Base-by-base conservation (phyloP, 2,797 vertebrate genomes). In the Hypotaenidia okinawae region DNA sequence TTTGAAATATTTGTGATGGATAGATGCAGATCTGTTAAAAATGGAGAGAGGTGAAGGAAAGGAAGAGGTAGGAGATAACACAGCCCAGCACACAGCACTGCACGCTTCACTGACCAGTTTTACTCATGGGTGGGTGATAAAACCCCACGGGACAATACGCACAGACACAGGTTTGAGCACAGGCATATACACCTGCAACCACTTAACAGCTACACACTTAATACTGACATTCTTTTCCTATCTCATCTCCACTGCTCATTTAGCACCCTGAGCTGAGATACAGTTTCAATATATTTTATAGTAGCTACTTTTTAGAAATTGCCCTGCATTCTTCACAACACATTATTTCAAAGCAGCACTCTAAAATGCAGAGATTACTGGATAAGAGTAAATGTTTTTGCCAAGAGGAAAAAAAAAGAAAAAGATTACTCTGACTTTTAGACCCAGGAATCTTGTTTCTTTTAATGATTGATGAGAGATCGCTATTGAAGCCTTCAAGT, bases 391-490 rank as follows among this genome's bases (percentile, higher is more conserved):
- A 92, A 94, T n/a, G 37, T 3, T 87, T 94, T 79, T 70, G 35
- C 73, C 55, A 84, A 75, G 62, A 80, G 75, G 10, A 23, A 47
- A 47, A 47, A 47, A 22, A 45, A 43, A 79, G 84, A 72, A n/a
- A 81, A 70, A 55, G 63, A 43, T 63, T 79, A 78, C 64, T 76
- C 72, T 67, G 64, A 84, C 79, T 93, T 95, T 95, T 72, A 75
- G 66, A 84, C 43, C 25, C 7, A 6, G 61, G 81, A 92, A 90
- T 84, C 86, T 94, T 82, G 47, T 80, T 95, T 94, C 73, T 83
- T 83, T 76, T 66, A 87, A 84, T 93, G 95, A 96, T 61, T 90
- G 88, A 96, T 93, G 79, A 95, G 41, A 84, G 30, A 82, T 75
- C 68, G 23, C 63, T 55, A 33, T 10, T 90, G 87, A 93, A 96